Conservation (phyloP, 64 coral and sea anemone genomes). For the Pocillopora damicornis region DNA sequence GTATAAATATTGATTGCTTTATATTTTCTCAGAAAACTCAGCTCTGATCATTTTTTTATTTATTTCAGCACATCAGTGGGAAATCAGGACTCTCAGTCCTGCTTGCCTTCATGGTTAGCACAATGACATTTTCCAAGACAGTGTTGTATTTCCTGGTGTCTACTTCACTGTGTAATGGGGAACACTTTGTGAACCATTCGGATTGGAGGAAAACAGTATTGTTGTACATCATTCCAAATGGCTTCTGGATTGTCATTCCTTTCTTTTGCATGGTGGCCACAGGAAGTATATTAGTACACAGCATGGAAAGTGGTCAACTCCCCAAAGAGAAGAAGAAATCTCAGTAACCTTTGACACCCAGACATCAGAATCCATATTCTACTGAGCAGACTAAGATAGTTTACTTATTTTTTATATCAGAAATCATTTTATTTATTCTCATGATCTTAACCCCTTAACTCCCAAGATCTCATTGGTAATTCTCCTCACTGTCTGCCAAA, state of each 20-base stretch:
- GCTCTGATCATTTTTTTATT: neutral
- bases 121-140: constrained; percentile 72
- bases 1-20: neutral
- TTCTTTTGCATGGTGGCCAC: constrained; percentile 47
- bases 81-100: constrained; percentile 1
- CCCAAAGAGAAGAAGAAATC: neutral
- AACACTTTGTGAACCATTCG: neutral
- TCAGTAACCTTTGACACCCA: neutral
- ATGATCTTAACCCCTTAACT: too few species aligned
- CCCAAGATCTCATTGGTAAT: too few species aligned
- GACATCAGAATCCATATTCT: too few species aligned
- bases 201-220: constrained; percentile 29
- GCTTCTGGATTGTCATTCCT: constrained; percentile 50
- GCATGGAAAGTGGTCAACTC: neutral
- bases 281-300: neutral
- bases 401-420: too few species aligned
- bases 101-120: constrained; percentile 44
- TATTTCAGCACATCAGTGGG: neutral
- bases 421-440: too few species aligned
- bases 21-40: neutral
- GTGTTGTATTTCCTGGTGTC: constrained; percentile 45
- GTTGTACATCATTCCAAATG: constrained; percentile 53
- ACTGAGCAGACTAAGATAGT: too few species aligned
- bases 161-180: constrained; percentile 36
- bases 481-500: too few species aligned